Base-by-base conservation (phyloP, 2,888 invertebrate genomes). In the Chloroclystis v-ata region DNA sequence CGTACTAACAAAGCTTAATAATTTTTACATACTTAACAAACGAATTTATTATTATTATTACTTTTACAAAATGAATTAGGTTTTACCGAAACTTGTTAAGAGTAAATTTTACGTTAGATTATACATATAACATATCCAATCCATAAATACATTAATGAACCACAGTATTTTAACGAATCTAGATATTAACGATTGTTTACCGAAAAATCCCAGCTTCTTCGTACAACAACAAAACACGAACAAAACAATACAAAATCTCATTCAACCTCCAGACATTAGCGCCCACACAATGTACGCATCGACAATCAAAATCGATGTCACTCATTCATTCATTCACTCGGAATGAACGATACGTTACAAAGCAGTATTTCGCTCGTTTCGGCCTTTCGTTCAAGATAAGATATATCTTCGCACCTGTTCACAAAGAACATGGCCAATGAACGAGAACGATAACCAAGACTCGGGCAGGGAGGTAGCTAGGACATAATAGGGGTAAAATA, bases 321-420 rank as follows among this genome's bases (percentile, higher is more conserved):
- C 47, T 30, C 16, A 32, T 30, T 13, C 16, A 25, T 26, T 33
- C 32, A 32, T 32, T 44, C 41, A 24, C 13, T 28, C 37, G 24
- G 49, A 49, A 49, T 11, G 40, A 49, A 41, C 44, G 41, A 49
- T 49, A 49, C 38, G 20, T 25, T n/a, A 37, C 41, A 41, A 49
- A 37, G 30, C 40, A 37, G 16, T 28, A 28, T 37, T 38, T 37
- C 48, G 28, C 39, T 30, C 35, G 29, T 33, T 35, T 35, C 29
- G 28, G 43, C 33, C 28, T 30, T 35, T 37, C 20, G 35, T 33
- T 16, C 35, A 39, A 49, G 40, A 49, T 40, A 41, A 37, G 40
- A 43, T 28, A 39, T 49, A 45, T 42, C 16, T 37, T 28, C 29
- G 33, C 45, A 49, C 49, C 49, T 49, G 49, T 16, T 41, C 41